A percentile compares a stretch with the other conserved stretches of the same genome.
phyloP scores from a whole-genome alignment of 2,113 vertebrate species.

The Tamias sibiricus region DNA sequence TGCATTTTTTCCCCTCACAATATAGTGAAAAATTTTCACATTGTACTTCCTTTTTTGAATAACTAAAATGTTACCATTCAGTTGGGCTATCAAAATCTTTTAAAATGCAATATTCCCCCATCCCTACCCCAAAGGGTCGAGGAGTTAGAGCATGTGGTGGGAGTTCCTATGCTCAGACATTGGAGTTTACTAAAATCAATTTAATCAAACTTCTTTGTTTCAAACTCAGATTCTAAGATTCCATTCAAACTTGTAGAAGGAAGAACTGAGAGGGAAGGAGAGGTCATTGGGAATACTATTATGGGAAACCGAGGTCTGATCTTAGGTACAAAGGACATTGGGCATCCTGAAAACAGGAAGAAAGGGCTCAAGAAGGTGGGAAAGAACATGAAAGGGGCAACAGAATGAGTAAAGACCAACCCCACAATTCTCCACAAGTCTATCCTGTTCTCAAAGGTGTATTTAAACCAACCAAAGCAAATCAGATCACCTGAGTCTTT shows the following conservation, averaged over 20 bases:
- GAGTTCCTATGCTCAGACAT: not conserved
- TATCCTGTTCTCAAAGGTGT: not conserved
- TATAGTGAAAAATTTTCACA: not conserved
- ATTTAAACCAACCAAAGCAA: not conserved
- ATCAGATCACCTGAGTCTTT: not conserved
- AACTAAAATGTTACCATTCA: conserved; percentile 45
- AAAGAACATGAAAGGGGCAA: not conserved
- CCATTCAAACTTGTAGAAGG: not conserved
- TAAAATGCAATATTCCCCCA: not conserved
- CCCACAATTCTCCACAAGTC: not conserved
- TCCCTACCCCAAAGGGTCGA: not conserved
- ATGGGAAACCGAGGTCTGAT: not conserved
- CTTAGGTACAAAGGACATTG: not conserved
- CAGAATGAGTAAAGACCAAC: not conserved
- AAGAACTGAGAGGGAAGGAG: not conserved
- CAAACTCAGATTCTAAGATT: conserved; percentile 8
- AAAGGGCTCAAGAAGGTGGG: not conserved
- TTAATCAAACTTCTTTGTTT: not conserved
- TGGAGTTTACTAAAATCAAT: not conserved
- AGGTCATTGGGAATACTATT: not conserved
- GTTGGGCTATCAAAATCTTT: not conserved
- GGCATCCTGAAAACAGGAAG: not conserved
- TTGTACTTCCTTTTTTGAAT: not conserved
- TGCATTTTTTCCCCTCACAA: not conserved
- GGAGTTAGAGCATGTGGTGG: not conserved